Evolutionary conservation across 2,113 vertebrate species (phyloP).

Genomic region (Tautogolabrus adspersus): DNA sequence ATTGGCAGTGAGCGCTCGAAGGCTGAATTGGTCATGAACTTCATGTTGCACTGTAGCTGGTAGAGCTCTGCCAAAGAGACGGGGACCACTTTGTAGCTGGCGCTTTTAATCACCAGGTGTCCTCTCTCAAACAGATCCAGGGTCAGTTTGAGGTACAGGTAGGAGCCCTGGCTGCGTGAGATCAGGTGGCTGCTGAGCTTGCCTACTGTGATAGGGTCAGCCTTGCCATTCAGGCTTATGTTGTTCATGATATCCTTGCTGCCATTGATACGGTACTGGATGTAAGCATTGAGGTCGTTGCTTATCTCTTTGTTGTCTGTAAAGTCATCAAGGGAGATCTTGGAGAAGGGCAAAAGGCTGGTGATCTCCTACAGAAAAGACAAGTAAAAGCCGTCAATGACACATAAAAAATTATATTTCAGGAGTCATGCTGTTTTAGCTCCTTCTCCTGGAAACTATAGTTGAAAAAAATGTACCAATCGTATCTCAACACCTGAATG

Average conservation of each 20-base stretch:
- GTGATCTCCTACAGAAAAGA: constrained; percentile 87
- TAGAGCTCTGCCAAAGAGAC: constrained; percentile 97
- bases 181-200: constrained; percentile 96
- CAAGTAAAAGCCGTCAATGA: constrained; percentile 7
- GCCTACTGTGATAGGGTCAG: constrained; percentile 88
- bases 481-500: not conserved
- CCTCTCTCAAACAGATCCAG: constrained; percentile 96
- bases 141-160: constrained; percentile 96
- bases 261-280: constrained; percentile 91
- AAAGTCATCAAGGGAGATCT: constrained; percentile 92
- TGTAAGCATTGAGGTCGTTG: constrained; percentile 92
- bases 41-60: constrained; percentile 98
- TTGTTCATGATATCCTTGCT: constrained; percentile 96
- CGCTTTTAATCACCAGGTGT: constrained; percentile 96
- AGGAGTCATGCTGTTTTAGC: not conserved
- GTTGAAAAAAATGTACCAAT: constrained; percentile 1
- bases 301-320: constrained; percentile 90
- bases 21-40: constrained; percentile 94
- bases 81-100: constrained; percentile 98
- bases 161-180: constrained; percentile 94
- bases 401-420: not conserved
- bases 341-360: constrained; percentile 86
- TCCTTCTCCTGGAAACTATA: not conserved
- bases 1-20: constrained; percentile 94
- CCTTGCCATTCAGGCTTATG: constrained; percentile 95